phyloP scores from a whole-genome alignment of 2,797 vertebrate species.

The Pampus argenteus region DNA sequence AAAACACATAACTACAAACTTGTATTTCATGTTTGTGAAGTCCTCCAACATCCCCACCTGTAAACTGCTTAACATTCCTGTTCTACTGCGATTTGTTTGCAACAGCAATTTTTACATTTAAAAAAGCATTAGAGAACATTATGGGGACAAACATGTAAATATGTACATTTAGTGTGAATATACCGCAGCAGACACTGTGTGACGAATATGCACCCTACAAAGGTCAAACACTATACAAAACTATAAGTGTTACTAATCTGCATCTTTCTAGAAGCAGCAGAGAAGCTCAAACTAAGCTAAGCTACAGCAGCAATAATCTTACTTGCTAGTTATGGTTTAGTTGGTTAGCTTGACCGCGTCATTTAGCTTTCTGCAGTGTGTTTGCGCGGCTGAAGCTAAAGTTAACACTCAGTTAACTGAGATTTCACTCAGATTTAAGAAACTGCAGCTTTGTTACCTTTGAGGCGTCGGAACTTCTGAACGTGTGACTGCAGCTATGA shows the following conservation, averaged over 20 bases:
- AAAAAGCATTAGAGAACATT: neutral
- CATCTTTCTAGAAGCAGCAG: neutral
- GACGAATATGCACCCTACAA: no score
- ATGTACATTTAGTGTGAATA: neutral
- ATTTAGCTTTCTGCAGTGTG: no score
- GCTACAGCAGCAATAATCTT: slow-evolving; percentile 9
- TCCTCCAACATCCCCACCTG: no score
- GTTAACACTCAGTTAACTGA: neutral
- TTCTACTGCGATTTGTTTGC: neutral
- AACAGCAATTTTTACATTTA: neutral
- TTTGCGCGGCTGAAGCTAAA: neutral
- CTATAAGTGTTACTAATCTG: neutral
- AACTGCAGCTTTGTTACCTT: slow-evolving; percentile 4
- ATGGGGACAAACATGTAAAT: neutral
- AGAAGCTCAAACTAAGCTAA: neutral
- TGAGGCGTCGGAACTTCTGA: slow-evolving; percentile 23
- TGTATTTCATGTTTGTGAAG: neutral
- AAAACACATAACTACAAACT: neutral
- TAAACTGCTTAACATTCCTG: no score
- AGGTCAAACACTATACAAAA: neutral
- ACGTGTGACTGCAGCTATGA: slow-evolving; percentile 14
- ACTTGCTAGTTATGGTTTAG: slow-evolving; percentile 1
- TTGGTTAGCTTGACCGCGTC: slow-evolving; percentile 1
- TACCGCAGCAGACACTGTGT: no score
- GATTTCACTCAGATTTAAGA: accelerated